These are phyloP conservation scores for Catostomus latipinnis DNA, from an alignment of 2,797 vertebrate species.

Conservation along the genomic window DNA sequence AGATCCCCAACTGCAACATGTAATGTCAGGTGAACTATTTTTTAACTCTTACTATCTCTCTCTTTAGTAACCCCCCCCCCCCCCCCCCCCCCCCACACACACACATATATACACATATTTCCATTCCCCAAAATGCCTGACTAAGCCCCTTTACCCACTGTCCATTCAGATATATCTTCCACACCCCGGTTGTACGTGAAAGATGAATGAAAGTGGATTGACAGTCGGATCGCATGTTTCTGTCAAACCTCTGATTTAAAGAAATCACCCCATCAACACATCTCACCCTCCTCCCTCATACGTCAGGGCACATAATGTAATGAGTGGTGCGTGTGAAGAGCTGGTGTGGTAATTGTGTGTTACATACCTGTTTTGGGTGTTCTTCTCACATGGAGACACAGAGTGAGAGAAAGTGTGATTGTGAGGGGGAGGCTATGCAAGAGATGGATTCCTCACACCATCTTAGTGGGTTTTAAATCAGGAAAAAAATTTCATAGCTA, in stretches of 20 bases:
- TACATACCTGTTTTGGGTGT: conserved; percentile 79
- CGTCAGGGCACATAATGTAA: conserved; percentile 69
- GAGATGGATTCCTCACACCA: neutral
- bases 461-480: neutral
- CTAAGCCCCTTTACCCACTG: neutral
- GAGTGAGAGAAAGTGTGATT: neutral
- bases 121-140: neutral
- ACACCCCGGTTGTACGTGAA: neutral
- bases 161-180: neutral
- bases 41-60: conserved; percentile 7
- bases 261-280: conserved; percentile 63
- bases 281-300: conserved; percentile 62
- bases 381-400: conserved; percentile 57
- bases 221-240: conserved; percentile 60
- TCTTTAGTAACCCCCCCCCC: neutral
- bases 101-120: conserved; percentile 6
- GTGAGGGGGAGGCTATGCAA: no score
- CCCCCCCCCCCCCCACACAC: neutral
- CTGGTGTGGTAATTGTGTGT: conserved; percentile 70
- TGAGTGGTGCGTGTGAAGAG: conserved; percentile 73
- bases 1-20: conserved; percentile 14
- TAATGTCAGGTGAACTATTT: conserved; percentile 64
- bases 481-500: neutral
- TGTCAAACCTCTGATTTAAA: conserved; percentile 63
- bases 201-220: neutral